Conservation (phyloP, 2,888 invertebrate genomes). For the Tipula unca region DNA sequence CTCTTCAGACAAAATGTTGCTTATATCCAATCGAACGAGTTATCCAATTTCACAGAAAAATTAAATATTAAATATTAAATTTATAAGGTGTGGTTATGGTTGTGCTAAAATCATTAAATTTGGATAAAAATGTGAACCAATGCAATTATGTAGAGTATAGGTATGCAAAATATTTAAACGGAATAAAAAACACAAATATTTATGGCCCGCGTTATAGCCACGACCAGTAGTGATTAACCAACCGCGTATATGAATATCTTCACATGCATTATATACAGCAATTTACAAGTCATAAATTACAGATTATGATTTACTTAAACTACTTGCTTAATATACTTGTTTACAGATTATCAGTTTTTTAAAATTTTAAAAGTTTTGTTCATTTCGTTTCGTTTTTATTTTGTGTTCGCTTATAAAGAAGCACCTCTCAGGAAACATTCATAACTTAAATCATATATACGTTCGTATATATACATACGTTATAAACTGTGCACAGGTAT, state of each 20-base stretch:
- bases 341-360: constrained; percentile 4
- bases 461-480: neutral
- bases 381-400: neutral
- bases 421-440: neutral
- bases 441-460: neutral
- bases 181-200: neutral
- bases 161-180: neutral
- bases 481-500: neutral
- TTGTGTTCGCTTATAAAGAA: neutral
- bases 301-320: constrained; percentile 4
- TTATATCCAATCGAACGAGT: neutral
- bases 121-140: neutral
- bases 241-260: neutral
- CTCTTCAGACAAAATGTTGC: neutral
- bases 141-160: neutral
- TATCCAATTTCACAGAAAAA: neutral
- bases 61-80: too few relatives aligned
- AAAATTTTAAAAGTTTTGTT: too few relatives aligned
- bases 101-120: neutral
- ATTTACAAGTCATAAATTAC: constrained; percentile 8
- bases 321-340: constrained; percentile 8
- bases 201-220: neutral
- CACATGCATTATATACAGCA: neutral
- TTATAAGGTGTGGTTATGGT: neutral
- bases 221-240: neutral